phyloP scores from a whole-genome alignment of 2,113 vertebrate species.

The Notothenia rossii region DNA sequence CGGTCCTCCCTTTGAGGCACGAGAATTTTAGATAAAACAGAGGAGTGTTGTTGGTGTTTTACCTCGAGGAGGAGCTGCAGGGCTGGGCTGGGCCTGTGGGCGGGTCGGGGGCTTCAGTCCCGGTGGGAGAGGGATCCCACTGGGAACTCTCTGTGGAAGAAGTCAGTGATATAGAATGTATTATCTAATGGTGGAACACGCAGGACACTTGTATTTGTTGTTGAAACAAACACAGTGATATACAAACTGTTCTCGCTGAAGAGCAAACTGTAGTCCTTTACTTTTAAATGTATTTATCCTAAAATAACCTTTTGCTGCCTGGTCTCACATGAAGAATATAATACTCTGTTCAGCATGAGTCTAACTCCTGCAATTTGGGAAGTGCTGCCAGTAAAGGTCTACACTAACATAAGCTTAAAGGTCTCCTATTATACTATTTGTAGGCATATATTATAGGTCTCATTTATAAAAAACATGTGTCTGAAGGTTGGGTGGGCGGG shows the following conservation, averaged over 20 bases:
- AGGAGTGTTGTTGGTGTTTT: conserved; percentile 9
- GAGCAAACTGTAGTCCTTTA: background rate
- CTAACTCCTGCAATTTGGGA: background rate
- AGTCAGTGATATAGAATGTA: background rate
- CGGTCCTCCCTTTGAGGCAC: background rate
- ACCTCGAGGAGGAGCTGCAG: conserved; percentile 62
- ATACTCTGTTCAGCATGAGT: background rate
- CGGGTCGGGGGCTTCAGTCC: conserved; percentile 82
- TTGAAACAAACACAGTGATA: background rate
- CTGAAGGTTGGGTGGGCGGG: too few species aligned
- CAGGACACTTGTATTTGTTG: background rate
- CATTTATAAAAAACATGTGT: too few species aligned
- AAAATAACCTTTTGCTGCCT: background rate
- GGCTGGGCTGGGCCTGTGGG: conserved; percentile 50
- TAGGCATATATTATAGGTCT: too few species aligned
- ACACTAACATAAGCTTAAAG: background rate
- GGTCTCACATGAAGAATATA: background rate
- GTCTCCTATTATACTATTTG: too few species aligned
- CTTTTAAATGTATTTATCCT: background rate
- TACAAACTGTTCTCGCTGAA: background rate
- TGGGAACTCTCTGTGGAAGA: conserved; percentile 69
- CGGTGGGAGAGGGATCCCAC: conserved; percentile 84
- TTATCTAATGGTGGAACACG: background rate
- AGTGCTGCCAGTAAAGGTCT: background rate
- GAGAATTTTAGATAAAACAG: background rate